phyloP scores from a whole-genome alignment of 2,888 invertebrate species.

The Coecobrya sp. region DNA sequence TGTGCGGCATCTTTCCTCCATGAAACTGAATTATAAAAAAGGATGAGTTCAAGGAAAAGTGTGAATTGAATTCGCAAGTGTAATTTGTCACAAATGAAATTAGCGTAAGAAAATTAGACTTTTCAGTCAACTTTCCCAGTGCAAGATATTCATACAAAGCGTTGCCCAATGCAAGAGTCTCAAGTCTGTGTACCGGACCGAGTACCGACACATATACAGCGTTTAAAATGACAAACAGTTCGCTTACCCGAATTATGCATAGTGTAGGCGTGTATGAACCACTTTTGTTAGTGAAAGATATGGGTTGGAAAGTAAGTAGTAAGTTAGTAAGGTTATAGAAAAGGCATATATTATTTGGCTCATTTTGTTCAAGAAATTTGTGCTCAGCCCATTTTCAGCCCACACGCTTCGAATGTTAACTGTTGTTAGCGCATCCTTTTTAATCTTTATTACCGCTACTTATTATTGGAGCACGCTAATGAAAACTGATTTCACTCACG shows the following conservation, averaged over 20 bases:
- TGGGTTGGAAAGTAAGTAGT: too few relatives aligned
- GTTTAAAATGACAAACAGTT: too few relatives aligned
- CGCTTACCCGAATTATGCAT: too few relatives aligned
- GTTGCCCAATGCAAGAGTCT: too few relatives aligned
- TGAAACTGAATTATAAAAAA: slow-evolving; percentile 21
- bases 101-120: slow-evolving; percentile 63
- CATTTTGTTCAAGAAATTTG: neutral
- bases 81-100: slow-evolving; percentile 69
- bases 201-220: too few relatives aligned
- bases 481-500: neutral
- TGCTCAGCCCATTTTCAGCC: neutral
- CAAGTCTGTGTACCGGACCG: too few relatives aligned
- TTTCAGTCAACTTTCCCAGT: neutral
- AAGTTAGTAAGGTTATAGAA: neutral
- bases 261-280: too few relatives aligned
- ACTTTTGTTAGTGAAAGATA: too few relatives aligned
- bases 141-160: neutral
- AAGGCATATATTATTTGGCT: neutral
- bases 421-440: neutral
- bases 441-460: slow-evolving; percentile 25
- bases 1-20: neutral
- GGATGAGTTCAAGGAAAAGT: slow-evolving; percentile 30
- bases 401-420: neutral
- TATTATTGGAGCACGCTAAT: slow-evolving; percentile 15
- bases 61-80: slow-evolving; percentile 59